Evolutionary conservation across 2,113 vertebrate genomes (phyloP).

Genomic region (Eptesicus fuscus): DNA sequence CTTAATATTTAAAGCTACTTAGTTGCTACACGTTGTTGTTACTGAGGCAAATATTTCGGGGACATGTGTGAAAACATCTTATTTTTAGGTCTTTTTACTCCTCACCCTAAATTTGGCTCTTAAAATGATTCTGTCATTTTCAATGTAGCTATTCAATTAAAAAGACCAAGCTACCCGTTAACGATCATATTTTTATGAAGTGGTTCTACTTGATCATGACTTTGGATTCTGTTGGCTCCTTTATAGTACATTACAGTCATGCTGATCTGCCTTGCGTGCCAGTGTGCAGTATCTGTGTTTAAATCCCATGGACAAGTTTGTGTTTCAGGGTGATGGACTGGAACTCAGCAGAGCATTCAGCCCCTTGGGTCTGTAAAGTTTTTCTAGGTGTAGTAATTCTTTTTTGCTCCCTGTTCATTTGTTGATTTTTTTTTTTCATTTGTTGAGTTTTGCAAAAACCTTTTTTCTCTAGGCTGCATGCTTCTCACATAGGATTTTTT

Average conservation of each 20-base stretch:
- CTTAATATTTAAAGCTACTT: slow-evolving; percentile 36
- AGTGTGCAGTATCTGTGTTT: slow-evolving; percentile 79
- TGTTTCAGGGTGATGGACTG: slow-evolving; percentile 84
- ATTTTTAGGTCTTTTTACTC: slow-evolving; percentile 82
- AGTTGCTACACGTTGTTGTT: slow-evolving; percentile 67
- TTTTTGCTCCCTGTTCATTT: slow-evolving; percentile 44
- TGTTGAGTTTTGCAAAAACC: background rate
- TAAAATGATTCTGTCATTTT: slow-evolving; percentile 81
- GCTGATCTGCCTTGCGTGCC: slow-evolving; percentile 78
- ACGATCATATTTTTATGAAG: slow-evolving; percentile 82
- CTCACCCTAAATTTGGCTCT: slow-evolving; percentile 77
- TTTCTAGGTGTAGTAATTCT: slow-evolving; percentile 44
- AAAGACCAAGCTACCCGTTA: slow-evolving; percentile 78
- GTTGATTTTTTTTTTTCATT: background rate
- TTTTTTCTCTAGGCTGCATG: slow-evolving; percentile 48
- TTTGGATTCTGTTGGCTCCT: slow-evolving; percentile 90
- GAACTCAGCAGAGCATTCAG: slow-evolving; percentile 82
- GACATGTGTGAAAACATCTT: slow-evolving; percentile 74
- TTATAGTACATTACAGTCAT: slow-evolving; percentile 80
- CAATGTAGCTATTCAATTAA: slow-evolving; percentile 81
- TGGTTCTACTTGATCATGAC: slow-evolving; percentile 88
- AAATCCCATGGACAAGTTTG: slow-evolving; percentile 80
- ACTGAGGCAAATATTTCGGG: slow-evolving; percentile 71
- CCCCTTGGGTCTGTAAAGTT: slow-evolving; percentile 64
- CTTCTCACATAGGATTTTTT: slow-evolving; percentile 44